Conservation (phyloP, 1,140 invertebrate genomes). For the Spodoptera frugiperda region DNA sequence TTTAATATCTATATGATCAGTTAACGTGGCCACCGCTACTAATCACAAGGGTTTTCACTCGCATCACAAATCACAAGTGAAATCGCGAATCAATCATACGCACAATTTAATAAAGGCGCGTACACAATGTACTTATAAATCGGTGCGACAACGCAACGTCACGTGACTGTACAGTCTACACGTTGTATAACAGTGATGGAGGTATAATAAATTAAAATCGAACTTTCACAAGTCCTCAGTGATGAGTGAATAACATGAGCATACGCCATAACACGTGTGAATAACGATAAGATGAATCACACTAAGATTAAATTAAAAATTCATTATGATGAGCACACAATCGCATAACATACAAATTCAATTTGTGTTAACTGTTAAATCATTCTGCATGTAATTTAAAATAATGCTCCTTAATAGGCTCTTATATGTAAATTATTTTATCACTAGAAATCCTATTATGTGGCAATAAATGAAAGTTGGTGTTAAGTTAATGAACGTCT, state of each 20-base stretch:
- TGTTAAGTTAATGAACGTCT: too few relatives aligned
- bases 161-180: constrained; percentile 21
- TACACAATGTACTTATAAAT: constrained; percentile 31
- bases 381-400: constrained; percentile 1
- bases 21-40: background rate
- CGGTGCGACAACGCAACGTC: constrained; percentile 4
- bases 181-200: constrained; percentile 32
- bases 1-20: too few relatives aligned
- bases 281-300: constrained; percentile 18
- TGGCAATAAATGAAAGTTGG: too few relatives aligned
- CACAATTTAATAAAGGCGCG: constrained; percentile 16
- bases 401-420: background rate
- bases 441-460: background rate
- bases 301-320: constrained; percentile 2
- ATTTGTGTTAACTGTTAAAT: constrained; percentile 10
- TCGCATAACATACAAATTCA: background rate
- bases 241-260: constrained; percentile 32
- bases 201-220: constrained; percentile 33
- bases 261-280: constrained; percentile 16
- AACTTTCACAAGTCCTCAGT: constrained; percentile 44
- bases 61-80: constrained; percentile 3
- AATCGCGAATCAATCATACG: constrained; percentile 33
- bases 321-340: constrained; percentile 20
- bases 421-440: background rate
- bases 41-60: constrained; percentile 1